Conservation (phyloP, 2,113 vertebrate genomes). For the Benitochromis conjunctus region DNA sequence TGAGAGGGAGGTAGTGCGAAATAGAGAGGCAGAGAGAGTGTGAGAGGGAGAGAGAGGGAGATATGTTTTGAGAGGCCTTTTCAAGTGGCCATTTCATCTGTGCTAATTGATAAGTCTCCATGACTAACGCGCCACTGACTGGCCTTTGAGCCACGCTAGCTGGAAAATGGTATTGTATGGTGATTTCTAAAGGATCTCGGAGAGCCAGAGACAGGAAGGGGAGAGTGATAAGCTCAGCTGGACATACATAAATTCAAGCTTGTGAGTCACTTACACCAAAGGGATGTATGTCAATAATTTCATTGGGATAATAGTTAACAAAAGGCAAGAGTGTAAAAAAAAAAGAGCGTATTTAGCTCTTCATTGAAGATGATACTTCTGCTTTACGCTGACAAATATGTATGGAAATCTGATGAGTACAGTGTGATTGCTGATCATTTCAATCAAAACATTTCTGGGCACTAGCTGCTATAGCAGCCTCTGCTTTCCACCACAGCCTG, state of each 20-base stretch:
- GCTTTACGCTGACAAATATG: background rate
- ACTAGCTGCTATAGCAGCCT: background rate
- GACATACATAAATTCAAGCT: constrained; percentile 5
- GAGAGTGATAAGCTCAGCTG: constrained; percentile 23
- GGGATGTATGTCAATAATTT: constrained; percentile 20
- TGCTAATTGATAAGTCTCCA: constrained; percentile 71
- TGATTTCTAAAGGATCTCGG: constrained; percentile 53
- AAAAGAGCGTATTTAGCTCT: background rate
- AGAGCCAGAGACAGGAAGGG: constrained; percentile 1
- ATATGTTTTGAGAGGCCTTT: constrained; percentile 62
- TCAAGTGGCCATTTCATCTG: constrained; percentile 71
- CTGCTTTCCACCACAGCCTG: background rate
- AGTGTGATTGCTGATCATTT: background rate
- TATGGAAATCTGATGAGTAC: background rate
- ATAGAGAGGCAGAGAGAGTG: constrained; percentile 21
- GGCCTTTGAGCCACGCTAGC: constrained; percentile 55
- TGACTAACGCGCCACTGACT: constrained; percentile 57
- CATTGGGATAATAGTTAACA: background rate
- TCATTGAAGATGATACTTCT: background rate
- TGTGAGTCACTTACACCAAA: constrained; percentile 10
- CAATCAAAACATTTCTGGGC: background rate
- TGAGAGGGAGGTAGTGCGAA: constrained; percentile 32
- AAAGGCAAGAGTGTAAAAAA: background rate
- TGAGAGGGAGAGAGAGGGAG: constrained; percentile 29
- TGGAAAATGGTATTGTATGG: constrained; percentile 55